Base-by-base conservation (phyloP, 2,797 vertebrate species). In the Masticophis lateralis region DNA sequence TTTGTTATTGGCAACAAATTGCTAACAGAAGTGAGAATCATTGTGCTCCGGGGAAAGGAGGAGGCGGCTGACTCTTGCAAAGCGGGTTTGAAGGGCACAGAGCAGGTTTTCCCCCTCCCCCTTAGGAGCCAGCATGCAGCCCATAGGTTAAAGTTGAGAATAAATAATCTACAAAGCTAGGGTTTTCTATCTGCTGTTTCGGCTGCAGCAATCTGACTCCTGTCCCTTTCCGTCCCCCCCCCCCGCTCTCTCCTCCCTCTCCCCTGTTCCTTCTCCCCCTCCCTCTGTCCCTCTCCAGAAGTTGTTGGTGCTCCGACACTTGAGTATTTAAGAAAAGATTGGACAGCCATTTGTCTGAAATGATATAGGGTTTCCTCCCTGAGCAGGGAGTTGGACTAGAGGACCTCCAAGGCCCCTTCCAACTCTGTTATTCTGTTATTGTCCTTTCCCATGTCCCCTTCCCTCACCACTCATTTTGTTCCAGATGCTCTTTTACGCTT, bases 121-220 rank as follows among this genome's bases (percentile, higher is more conserved):
- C 7, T 92, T 90, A 93, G 16, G 88, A 90, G 92, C 94, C 96
- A 94, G 93, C 92, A 86, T 66, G 92, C 18, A 56, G 95, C 94
- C 0, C 69, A 69, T 27, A 88, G 95, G 11, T 95, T 92, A 88
- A 2, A 94, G 94, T 2, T 0, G 95, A 27, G 96, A 92, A 90
- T 94, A 90, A 96, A 94, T 94, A 90, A 93, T 95, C 87, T 1
- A 87, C 91, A 89, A 91, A 94, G 92, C 90, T 51, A 91, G 92
- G 69, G 92, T 95, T 95, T 96, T 94, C 95, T 96, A 94, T 95
- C 96, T 96, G 90, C 94, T 89, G 87, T 74, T 94, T 94, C 94
- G 95, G 22, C 96, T 95, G 96, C 95, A 94, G 93, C 93, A 2
- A 8, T 74, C 91, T 59, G 94, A 83, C 94, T 74, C 94, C 95